Conservation (phyloP, 2,113 vertebrate genomes). For the mouse (Mus musculus) region GRCm39 chr11:85597001-85597500, state of each 20-base stretch:
- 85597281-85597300: background rate
- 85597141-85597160: background rate
- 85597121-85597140: background rate
- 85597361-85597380: background rate
- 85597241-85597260: background rate
- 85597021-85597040: background rate
- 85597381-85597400: background rate
- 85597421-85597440: background rate
- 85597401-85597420: background rate
- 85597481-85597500: background rate
- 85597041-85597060: background rate
- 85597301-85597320: background rate
- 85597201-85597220: background rate
- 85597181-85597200: background rate
- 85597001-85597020: background rate
- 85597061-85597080: background rate
- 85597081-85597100: background rate
- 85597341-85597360: background rate
- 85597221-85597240: background rate
- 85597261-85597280: background rate
- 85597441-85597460: background rate
- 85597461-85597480: background rate
- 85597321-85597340: background rate
- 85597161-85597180: background rate
- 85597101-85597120: background rate